Evolutionary conservation across 2,888 invertebrate species (phyloP).

Genomic region (Leptothorax acervorum): DNA sequence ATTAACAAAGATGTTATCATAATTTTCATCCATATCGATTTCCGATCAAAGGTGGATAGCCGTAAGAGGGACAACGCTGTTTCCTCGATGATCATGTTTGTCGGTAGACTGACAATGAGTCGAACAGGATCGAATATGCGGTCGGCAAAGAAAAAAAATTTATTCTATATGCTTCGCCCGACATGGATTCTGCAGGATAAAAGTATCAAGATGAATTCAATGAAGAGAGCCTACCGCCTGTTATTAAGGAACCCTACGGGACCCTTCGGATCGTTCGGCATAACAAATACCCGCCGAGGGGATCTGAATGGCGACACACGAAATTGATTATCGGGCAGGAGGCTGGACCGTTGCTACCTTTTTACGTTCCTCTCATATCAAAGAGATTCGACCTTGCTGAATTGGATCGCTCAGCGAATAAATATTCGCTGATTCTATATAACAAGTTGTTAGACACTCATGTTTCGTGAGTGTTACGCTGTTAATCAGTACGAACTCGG

Average conservation of each 20-base stretch:
- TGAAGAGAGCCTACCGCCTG: conserved; percentile 74
- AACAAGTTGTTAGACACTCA: neutral
- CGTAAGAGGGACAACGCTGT: neutral
- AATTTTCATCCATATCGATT: conserved; percentile 55
- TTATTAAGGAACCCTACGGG: conserved; percentile 70
- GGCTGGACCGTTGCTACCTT: conserved; percentile 44
- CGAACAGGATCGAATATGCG: conserved; percentile 58
- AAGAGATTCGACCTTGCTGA: conserved; percentile 6
- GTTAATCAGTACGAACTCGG: neutral
- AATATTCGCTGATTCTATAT: conserved; percentile 3
- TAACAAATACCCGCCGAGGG: conserved; percentile 65
- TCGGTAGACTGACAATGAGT: conserved; percentile 32
- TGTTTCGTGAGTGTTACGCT: neutral
- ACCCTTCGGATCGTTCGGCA: conserved; percentile 65
- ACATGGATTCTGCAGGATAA: conserved; percentile 72
- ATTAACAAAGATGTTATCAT: conserved; percentile 40
- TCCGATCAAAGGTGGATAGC: conserved; percentile 37
- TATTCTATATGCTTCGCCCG: conserved; percentile 65
- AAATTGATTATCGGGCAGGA: conserved; percentile 56
- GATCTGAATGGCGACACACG: conserved; percentile 52
- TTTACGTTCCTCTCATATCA: conserved; percentile 23
- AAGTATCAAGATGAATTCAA: conserved; percentile 74
- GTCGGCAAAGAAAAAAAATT: conserved; percentile 62
- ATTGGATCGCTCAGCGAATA: conserved; percentile 11
- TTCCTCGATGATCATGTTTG: conserved; percentile 37